Evolutionary conservation across 2,797 vertebrate species (phyloP).

Genomic region (Agapornis canus): DNA sequence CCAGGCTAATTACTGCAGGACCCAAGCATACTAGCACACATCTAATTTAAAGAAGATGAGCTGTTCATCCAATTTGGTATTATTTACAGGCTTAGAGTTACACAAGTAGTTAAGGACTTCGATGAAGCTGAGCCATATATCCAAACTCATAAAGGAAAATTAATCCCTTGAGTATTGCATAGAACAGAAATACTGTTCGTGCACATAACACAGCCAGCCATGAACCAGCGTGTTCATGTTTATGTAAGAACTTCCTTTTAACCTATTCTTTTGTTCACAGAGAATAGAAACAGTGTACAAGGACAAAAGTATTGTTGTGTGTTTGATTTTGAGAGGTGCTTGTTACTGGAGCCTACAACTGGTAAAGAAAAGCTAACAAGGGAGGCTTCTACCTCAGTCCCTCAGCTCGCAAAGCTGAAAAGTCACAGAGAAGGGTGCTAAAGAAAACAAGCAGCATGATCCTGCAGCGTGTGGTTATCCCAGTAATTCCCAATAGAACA

Average conservation of each 20-base stretch:
- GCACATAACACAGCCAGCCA: neutral
- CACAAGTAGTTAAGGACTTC: neutral
- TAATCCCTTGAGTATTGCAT: neutral
- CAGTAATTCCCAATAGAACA: constrained; percentile 27
- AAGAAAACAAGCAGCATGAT: constrained; percentile 49
- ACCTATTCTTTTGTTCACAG: neutral
- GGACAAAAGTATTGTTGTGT: neutral
- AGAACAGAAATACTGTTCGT: neutral
- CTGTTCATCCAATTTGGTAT: neutral
- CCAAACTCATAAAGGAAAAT: neutral
- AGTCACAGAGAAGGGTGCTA: neutral
- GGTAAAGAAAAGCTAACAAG: neutral
- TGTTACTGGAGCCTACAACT: neutral
- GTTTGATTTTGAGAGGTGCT: constrained; percentile 25
- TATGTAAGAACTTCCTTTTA: constrained; percentile 44
- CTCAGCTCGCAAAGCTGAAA: neutral
- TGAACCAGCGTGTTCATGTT: neutral
- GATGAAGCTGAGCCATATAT: neutral
- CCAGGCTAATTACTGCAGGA: constrained; percentile 33
- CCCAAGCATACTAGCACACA: neutral
- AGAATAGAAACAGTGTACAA: neutral
- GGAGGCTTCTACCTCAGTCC: neutral
- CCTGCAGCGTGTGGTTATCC: neutral
- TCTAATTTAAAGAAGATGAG: constrained; percentile 19
- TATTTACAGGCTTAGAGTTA: neutral